These are phyloP conservation scores for Vipera latastei DNA, from an alignment of 2,797 vertebrate genomes.

Conservation along the genomic window DNA sequence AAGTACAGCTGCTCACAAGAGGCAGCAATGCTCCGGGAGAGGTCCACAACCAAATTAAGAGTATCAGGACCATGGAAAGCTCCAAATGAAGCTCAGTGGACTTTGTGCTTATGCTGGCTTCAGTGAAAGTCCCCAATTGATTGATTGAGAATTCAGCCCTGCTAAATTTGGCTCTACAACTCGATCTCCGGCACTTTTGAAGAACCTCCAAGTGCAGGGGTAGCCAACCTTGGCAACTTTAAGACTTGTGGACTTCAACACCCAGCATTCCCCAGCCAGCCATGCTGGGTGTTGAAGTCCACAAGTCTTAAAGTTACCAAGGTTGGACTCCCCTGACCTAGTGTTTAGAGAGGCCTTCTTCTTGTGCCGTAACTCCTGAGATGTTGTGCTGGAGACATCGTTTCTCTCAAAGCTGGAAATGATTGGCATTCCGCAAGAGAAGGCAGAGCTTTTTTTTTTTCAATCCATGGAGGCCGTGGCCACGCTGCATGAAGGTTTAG, in stretches of 20 bases:
- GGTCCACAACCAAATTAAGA: too few relatives aligned
- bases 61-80: neutral
- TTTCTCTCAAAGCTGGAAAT: neutral
- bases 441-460: neutral
- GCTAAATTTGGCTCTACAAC: neutral
- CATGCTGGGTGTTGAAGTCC: neutral
- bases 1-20: neutral
- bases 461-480: neutral
- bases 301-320: neutral
- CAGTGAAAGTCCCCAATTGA: neutral
- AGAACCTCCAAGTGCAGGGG: neutral
- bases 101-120: neutral
- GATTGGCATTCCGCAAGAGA: neutral
- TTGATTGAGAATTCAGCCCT: neutral
- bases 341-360: neutral
- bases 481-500: neutral
- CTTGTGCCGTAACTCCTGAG: neutral
- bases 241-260: too few relatives aligned
- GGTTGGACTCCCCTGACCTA: neutral
- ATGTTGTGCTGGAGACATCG: neutral
- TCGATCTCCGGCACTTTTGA: neutral
- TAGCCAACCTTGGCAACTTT: too few relatives aligned
- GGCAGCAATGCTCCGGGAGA: neutral
- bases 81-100: neutral
- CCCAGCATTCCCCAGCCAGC: neutral